Base-by-base conservation (phyloP, 2,113 vertebrate genomes). In the Melospiza melodia region DNA sequence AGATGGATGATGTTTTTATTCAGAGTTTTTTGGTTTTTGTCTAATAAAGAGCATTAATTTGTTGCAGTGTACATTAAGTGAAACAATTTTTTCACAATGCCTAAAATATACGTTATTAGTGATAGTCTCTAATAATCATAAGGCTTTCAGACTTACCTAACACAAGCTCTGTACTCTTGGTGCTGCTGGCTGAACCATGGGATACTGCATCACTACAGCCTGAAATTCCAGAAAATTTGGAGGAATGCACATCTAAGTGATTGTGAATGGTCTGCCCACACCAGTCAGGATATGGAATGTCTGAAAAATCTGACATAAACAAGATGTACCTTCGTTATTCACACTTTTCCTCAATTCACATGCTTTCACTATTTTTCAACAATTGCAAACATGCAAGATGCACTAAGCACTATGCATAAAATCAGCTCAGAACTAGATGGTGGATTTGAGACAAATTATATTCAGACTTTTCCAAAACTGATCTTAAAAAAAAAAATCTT, bases 181-280 rank as follows among this genome's bases (percentile, higher is more conserved):
- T 99, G 98, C 99, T 98, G 93, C 98, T 98, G 68, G 98, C 98
- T 44, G 99, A 99, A 68, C 98, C 98, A 92, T 99, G 99, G 65
- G 99, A 99, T 33, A 98, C 99, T 2, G 98, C 98, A 76, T 99
- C 99, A 55, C 99, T 99, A 97, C 99, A 99, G 75, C 99, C 98
- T 21, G 99, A 99, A 97, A 99, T 99, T 44, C 99, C 99, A 5
- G 99, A 99, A 97, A 99, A 99, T 97, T 99, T 99, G 67, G 98
- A 98, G 63, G 99, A 99, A 97, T 99, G 98, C 82, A 99, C 99
- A 96, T 99, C 99, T 92, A 99, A 98, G 48, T 99, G 99, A 97
- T 99, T 99, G 92, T 99, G 98, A 90, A 98, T 98, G 43, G 98
- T 97, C 89, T 99, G 99, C 39, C 98, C 98, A 93, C 98, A 99